These are phyloP conservation scores for Aphelenchoides avenae DNA, from an alignment of 1,140 invertebrate species.

Conservation along the genomic window DNA sequence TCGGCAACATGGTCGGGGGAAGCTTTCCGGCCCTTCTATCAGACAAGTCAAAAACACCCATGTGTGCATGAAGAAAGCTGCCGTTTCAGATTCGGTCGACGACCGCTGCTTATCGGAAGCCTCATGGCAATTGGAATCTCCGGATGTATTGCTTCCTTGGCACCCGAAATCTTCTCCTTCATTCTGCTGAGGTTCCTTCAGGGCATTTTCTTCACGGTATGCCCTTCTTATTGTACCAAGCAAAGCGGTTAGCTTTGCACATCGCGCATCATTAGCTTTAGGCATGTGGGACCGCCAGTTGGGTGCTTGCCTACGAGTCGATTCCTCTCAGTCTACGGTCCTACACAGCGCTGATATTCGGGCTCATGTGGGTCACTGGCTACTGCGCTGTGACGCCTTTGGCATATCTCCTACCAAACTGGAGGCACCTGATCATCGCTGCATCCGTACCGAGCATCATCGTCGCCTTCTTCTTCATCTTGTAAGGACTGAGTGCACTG, in stretches of 20 bases:
- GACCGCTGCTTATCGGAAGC: conserved; percentile 8
- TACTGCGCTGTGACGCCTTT: conserved; percentile 36
- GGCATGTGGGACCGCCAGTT: conserved; percentile 37
- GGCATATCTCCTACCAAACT: conserved; percentile 33
- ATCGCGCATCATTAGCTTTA: conserved; percentile 23
- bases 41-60: conserved; percentile 1
- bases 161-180: conserved; percentile 31
- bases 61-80: neutral
- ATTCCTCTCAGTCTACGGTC: conserved; percentile 37
- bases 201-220: conserved; percentile 36
- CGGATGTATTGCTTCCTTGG: conserved; percentile 16
- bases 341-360: conserved; percentile 49
- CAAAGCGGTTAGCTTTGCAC: conserved; percentile 1
- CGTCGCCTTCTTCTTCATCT: conserved; percentile 28
- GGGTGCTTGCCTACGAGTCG: conserved; percentile 52
- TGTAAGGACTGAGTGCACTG: conserved; percentile 26
- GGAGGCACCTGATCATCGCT: conserved; percentile 31
- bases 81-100: conserved; percentile 34
- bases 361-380: conserved; percentile 49
- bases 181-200: conserved; percentile 35
- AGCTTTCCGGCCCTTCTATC: conserved; percentile 5
- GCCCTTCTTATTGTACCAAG: conserved; percentile 5
- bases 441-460: conserved; percentile 28
- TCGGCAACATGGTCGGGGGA: conserved; percentile 24
- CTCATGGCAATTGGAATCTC: conserved; percentile 26